Base-by-base conservation (phyloP, 1,140 invertebrate genomes). In the Cydia amplana region DNA sequence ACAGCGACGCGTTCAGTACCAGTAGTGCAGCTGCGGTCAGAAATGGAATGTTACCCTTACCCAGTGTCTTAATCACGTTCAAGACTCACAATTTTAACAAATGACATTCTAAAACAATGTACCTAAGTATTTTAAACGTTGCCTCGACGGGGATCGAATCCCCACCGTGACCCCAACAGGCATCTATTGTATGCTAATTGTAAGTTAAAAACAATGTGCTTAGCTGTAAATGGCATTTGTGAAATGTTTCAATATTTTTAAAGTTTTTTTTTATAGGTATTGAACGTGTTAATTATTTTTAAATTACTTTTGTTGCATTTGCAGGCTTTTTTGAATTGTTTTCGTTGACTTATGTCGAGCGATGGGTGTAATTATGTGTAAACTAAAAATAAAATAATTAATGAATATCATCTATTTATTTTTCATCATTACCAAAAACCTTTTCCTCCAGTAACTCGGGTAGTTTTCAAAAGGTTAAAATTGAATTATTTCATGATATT, bases 301-400 rank as follows among this genome's bases (percentile, higher is more conserved):
- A 49, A 72, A 40, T 46, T 77, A 12, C 20, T 75, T 79, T 73
- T 79, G 73, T 78, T 77, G 75, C 70, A 74, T 83, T 77, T 70
- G 64, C 74, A 72, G 65, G 64, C 40, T 49, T 67, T 55, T 75
- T 75, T 72, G 43, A 36, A 72, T 78, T 79, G 75, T 80, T 78
- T 77, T 72, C 79, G 72, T 80, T 80, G 78, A 75, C 80, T 79
- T 84, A 81, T 80, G 23, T 75, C 65, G 67, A 23, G 73, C 77
- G 72, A 74, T 55, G 76, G 43, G 18, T 28, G 43, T 77, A 83
- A 79, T 84, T 81, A 83, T 85, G 81, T 86, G 85, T 86, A 85
- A 85, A 81, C 77, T 80, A 80, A 78, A 73, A 86, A 81, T 86
- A 85, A 81, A 83, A 82, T 79, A 63, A 81, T 82, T 81, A 76